Base-by-base conservation (phyloP, 53 echinoderm and acorn worm genomes). In the Antedon mediterranea region DNA sequence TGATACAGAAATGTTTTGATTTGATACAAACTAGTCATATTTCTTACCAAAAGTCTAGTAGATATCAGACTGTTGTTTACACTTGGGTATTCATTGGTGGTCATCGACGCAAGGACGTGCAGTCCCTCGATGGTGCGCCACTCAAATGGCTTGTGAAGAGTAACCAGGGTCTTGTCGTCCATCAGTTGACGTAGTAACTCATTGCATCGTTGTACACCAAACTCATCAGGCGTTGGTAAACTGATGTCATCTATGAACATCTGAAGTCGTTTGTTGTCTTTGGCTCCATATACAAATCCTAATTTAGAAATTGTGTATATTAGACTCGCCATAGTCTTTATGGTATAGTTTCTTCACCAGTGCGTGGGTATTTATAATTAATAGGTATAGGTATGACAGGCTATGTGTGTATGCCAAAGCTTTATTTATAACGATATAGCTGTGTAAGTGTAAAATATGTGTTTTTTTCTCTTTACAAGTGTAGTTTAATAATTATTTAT, bases 231-330 rank as follows among this genome's bases (percentile, higher is more conserved):
- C 2, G 89, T 87, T 4, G 97, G 97, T 0, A 95, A 88, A 75
- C 89, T 95, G 34, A 95, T 80, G 75, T 95, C 97, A 71, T 95
- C 97, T 23, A 95, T 89, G 83, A 95, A 95, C 29, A 95, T 83
- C 82, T 95, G 97, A 75, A 95, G 82, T 15, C 97, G 81, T 76
- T 95, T 95, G 89, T 85, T 95, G 86, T 95, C 97, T 23, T 89
- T 83, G 71, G 97, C 97, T 34, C 97, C 97, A 75, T 92, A 95
- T 6, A 95, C 97, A 82, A 95, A 95, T 14, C 97, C 97, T 94
- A 72, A n/a, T 8, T n/a, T 43, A 41, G 31, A 31, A 23, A 29
- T 27, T 31, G 15, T 34, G 29, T 7, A 32, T 9, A 5, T 27
- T n/a, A 23, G 11, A 73, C 7, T 73, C 26, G 73, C 28, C 9